A percentile compares a stretch with the other conserved stretches of the same genome.
Evolutionary conservation across 2,888 invertebrate genomes (phyloP).

Genomic region (Girardia tigrina): DNA sequence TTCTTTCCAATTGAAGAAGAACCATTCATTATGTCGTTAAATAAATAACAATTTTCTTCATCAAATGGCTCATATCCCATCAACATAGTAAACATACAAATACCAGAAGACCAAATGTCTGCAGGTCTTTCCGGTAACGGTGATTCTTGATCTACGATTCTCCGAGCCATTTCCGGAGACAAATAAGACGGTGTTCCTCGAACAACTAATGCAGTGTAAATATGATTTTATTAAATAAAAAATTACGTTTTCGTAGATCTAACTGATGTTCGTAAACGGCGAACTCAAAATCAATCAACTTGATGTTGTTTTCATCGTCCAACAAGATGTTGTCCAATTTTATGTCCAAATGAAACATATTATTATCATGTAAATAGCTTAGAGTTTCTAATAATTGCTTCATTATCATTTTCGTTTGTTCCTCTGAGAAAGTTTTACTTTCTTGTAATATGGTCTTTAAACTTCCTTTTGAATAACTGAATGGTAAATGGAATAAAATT

Average conservation of each 20-base stretch:
- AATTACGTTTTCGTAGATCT: not conserved
- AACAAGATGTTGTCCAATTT: conserved; percentile 15
- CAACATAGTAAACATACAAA: not conserved
- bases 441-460: not conserved
- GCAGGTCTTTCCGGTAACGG: not conserved
- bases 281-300: not conserved
- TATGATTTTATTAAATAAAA: not conserved
- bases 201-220: no score
- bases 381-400: not conserved
- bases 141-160: not conserved
- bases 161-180: not conserved
- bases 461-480: not conserved
- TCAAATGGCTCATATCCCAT: not conserved
- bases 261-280: not conserved
- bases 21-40: not conserved
- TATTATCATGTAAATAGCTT: not conserved
- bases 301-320: not conserved
- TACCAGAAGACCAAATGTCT: not conserved
- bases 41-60: not conserved
- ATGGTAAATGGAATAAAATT: no score
- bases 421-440: not conserved
- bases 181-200: not conserved
- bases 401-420: not conserved
- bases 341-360: not conserved
- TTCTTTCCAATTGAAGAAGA: no score